Evolutionary conservation across 2,113 vertebrate species (phyloP).

Genomic region (Manacus vitellinus): DNA sequence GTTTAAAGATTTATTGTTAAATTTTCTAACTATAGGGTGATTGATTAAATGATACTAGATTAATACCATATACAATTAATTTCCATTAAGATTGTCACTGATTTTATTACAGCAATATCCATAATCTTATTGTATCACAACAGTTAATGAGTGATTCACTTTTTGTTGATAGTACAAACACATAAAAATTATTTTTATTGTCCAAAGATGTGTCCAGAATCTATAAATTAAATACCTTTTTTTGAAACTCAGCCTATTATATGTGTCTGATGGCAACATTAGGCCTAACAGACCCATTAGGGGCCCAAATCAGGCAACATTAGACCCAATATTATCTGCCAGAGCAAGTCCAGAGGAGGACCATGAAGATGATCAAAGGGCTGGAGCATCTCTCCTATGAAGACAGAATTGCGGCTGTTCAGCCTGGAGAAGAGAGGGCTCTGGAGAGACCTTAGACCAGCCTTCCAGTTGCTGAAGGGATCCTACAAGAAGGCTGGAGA

Average conservation of each 20-base stretch:
- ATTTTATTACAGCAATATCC: not conserved
- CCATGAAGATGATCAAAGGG: not conserved
- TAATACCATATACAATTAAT: not conserved
- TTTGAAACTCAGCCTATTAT: not conserved
- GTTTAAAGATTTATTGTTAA: not conserved
- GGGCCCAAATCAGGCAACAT: not conserved
- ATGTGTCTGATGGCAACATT: not conserved
- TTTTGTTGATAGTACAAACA: not conserved
- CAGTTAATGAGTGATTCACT: not conserved
- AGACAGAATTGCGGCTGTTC: rapidly evolving
- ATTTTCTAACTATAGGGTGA: not conserved
- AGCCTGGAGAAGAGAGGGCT: not conserved
- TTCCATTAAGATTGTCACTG: not conserved
- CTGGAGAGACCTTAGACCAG: not conserved
- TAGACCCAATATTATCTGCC: no score
- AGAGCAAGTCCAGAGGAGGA: not conserved
- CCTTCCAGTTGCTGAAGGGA: not conserved
- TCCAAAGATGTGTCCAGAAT: not conserved
- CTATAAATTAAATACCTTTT: not conserved
- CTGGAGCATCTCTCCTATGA: not conserved
- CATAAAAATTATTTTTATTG: not conserved
- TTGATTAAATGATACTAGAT: not conserved
- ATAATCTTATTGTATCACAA: not conserved
- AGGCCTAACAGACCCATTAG: not conserved
- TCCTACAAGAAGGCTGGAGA: not conserved